Evolutionary conservation across 2,113 vertebrate genomes (phyloP).

Genomic region (Oncorhynchus gorbuscha): DNA sequence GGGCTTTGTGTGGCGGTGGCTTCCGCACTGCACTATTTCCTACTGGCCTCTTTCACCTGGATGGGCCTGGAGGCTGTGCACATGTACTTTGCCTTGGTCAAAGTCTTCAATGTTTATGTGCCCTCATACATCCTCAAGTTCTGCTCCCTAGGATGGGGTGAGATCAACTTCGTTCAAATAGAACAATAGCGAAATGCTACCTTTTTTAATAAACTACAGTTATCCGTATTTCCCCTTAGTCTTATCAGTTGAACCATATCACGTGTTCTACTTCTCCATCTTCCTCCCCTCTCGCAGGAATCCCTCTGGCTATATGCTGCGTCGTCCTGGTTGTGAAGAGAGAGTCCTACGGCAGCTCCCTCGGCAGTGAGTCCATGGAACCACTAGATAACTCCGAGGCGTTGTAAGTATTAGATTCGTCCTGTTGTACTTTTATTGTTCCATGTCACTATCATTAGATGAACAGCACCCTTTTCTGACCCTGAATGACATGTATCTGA

Average conservation of each 20-base stretch:
- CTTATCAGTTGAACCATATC: not conserved
- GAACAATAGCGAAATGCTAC: no score
- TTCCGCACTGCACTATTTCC: conserved; percentile 80
- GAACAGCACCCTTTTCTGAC: no score
- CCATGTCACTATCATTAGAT: no score
- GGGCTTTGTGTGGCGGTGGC: conserved; percentile 78
- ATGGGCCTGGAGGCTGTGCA: conserved; percentile 88
- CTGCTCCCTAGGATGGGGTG: conserved; percentile 86
- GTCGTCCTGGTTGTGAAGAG: conserved; percentile 74
- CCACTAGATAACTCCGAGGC: conserved; percentile 55
- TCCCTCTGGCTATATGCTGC: conserved; percentile 79
- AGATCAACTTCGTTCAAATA: conserved; percentile 38
- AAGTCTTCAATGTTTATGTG: conserved; percentile 89
- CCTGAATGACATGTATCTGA: no score
- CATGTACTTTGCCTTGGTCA: conserved; percentile 87
- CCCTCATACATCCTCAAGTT: conserved; percentile 88
- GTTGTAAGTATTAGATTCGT: conserved; percentile 75
- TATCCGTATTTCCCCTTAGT: no score
- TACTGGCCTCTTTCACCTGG: conserved; percentile 87
- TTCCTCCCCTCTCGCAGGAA: conserved; percentile 67
- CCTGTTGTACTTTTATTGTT: no score
- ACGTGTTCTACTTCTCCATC: not conserved
- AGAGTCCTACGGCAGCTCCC: conserved; percentile 74
- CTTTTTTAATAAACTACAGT: no score
- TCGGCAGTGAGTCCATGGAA: conserved; percentile 12